Percentiles rank a stretch among this genome's conserved stretches.
phyloP scores from a whole-genome alignment of 2,888 invertebrate genomes.

The Apamea sordens region DNA sequence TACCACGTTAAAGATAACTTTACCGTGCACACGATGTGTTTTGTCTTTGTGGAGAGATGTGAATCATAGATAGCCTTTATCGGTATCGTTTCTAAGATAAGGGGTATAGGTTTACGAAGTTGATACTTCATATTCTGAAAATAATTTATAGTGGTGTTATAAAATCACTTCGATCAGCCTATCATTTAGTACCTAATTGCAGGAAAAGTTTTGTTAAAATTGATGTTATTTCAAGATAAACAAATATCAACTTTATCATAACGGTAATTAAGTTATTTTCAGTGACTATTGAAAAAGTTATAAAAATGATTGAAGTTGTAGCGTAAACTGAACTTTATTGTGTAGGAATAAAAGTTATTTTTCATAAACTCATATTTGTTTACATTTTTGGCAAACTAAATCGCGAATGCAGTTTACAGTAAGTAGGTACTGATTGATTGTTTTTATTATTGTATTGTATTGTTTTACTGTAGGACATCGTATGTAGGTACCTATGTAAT shows the following conservation, averaged over 20 bases:
- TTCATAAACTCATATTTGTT: too few relatives aligned
- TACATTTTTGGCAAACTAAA: too few relatives aligned
- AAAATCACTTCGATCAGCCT: not conserved
- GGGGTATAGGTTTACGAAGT: not conserved
- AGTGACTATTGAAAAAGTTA: too few relatives aligned
- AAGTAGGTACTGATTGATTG: not conserved
- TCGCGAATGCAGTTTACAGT: too few relatives aligned
- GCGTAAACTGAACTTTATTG: too few relatives aligned
- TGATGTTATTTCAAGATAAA: too few relatives aligned
- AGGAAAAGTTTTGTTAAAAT: not conserved
- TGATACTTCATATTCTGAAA: not conserved
- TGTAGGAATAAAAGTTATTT: too few relatives aligned
- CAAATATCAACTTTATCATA: too few relatives aligned
- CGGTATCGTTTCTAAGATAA: conserved; percentile 3
- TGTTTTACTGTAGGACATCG: not conserved
- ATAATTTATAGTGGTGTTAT: not conserved
- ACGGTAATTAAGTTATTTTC: too few relatives aligned
- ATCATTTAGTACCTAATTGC: not conserved
- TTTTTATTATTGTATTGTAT: not conserved
- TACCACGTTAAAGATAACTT: too few relatives aligned
- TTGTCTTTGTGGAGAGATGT: not conserved
- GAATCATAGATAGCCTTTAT: conserved; percentile 18
- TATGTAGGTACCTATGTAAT: not conserved
- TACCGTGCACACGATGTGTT: not conserved
- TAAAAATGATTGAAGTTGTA: too few relatives aligned